Evolutionary conservation across 2,113 vertebrate genomes (phyloP).

Genomic region (Gambusia affinis): DNA sequence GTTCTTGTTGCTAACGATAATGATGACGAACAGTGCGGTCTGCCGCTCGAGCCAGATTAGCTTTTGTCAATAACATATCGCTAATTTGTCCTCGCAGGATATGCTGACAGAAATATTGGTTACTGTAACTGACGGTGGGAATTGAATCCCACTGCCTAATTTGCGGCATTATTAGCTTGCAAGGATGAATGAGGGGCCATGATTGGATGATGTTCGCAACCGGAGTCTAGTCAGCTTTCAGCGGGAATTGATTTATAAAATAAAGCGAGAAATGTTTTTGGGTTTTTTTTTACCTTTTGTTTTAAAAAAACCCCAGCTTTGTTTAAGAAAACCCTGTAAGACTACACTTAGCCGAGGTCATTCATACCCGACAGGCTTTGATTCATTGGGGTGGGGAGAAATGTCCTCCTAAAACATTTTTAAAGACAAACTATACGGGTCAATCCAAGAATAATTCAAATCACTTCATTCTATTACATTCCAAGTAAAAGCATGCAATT

Average conservation of each 20-base stretch:
- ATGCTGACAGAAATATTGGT: slow-evolving; percentile 80
- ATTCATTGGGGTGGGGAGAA: too few relatives aligned
- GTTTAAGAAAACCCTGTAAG: background rate
- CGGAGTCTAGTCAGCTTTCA: slow-evolving; percentile 45
- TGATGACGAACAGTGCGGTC: slow-evolving; percentile 67
- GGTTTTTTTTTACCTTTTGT: background rate
- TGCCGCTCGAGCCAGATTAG: slow-evolving; percentile 74
- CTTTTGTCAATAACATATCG: slow-evolving; percentile 83
- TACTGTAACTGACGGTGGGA: slow-evolving; percentile 80
- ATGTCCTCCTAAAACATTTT: too few relatives aligned
- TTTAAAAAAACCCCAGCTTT: background rate
- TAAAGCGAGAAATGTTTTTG: slow-evolving; percentile 8
- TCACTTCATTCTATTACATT: too few relatives aligned
- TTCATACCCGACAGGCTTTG: too few relatives aligned
- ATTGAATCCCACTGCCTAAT: slow-evolving; percentile 78
- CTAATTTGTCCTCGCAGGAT: slow-evolving; percentile 78
- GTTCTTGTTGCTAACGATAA: slow-evolving; percentile 66
- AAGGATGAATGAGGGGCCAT: slow-evolving; percentile 67
- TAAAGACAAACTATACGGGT: too few relatives aligned
- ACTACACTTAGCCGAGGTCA: too few relatives aligned
- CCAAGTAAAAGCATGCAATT: too few relatives aligned
- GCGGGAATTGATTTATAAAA: slow-evolving; percentile 17
- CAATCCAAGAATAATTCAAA: too few relatives aligned
- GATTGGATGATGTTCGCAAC: slow-evolving; percentile 52
- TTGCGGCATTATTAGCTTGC: slow-evolving; percentile 71